These are phyloP conservation scores for Megathymus violae DNA, from an alignment of 1,140 invertebrate genomes.

Conservation along the genomic window DNA sequence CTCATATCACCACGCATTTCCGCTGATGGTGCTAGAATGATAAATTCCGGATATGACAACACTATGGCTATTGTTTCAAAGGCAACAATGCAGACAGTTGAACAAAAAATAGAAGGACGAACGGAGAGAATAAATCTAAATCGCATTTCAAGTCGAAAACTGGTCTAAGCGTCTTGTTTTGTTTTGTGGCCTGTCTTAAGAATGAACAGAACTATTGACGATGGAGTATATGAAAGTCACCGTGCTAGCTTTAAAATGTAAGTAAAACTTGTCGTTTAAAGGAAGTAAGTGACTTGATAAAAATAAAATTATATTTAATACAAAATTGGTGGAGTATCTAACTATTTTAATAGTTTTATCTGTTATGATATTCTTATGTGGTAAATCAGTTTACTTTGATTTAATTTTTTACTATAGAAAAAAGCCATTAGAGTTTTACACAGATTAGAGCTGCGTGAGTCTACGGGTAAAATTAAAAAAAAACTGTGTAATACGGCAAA, in stretches of 20 bases:
- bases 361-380: no score
- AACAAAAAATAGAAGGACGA: slow-evolving; percentile 68
- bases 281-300: slow-evolving; percentile 5
- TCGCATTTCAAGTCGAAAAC: slow-evolving; percentile 64
- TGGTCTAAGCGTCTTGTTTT: slow-evolving; percentile 50
- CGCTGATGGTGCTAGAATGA: slow-evolving; percentile 79
- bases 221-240: slow-evolving; percentile 22
- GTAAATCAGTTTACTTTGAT: no score
- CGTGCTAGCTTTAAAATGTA: slow-evolving; percentile 20
- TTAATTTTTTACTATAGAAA: no score
- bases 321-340: no score
- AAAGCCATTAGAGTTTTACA: no score
- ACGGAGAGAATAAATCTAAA: slow-evolving; percentile 76
- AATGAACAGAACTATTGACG: slow-evolving; percentile 15
- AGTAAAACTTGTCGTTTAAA: slow-evolving; percentile 2
- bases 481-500: no score
- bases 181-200: slow-evolving; percentile 28
- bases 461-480: no score
- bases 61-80: slow-evolving; percentile 73
- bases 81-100: slow-evolving; percentile 70
- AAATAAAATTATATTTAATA: no score
- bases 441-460: no score
- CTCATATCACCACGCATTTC: slow-evolving; percentile 73
- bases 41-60: slow-evolving; percentile 78
- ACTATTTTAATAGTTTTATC: no score